A percentile compares a stretch with the other conserved stretches of the same genome.
phyloP scores from a whole-genome alignment of 2,113 vertebrate species.

The Hemibagrus wyckioides region DNA sequence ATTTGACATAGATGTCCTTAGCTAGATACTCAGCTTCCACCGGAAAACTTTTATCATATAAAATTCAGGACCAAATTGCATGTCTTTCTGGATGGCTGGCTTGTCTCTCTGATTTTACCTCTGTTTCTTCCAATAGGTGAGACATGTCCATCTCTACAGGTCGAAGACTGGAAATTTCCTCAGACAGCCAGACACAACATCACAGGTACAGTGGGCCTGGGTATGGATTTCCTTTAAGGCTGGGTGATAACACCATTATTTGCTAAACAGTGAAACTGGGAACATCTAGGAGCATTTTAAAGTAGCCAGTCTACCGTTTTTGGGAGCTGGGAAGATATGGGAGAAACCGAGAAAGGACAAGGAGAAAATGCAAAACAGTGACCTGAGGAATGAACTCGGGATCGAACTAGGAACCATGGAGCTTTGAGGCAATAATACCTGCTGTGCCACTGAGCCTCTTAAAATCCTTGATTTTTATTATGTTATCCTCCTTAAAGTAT shows the following conservation, averaged over 20 bases:
- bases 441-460: neutral
- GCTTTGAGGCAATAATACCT: neutral
- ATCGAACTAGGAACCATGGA: neutral
- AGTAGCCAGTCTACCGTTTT: neutral
- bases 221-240: neutral
- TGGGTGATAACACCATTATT: neutral
- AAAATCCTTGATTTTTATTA: neutral
- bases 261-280: neutral
- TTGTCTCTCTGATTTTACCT: neutral
- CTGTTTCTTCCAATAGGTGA: slow-evolving; percentile 48
- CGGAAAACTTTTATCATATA: slow-evolving; percentile 19
- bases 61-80: slow-evolving; percentile 10
- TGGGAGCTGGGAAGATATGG: neutral
- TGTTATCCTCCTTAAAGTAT: neutral
- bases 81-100: slow-evolving; percentile 37
- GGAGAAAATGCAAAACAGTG: neutral
- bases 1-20: slow-evolving; percentile 31
- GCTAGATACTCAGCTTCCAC: slow-evolving; percentile 39
- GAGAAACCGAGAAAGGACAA: neutral
- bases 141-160: slow-evolving; percentile 70
- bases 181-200: slow-evolving; percentile 68
- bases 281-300: neutral
- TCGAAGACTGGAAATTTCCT: slow-evolving; percentile 77
- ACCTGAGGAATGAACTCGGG: neutral
- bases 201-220: slow-evolving; percentile 65